Base-by-base conservation (phyloP, 2,113 vertebrate species). In the Tupaia tana region DNA sequence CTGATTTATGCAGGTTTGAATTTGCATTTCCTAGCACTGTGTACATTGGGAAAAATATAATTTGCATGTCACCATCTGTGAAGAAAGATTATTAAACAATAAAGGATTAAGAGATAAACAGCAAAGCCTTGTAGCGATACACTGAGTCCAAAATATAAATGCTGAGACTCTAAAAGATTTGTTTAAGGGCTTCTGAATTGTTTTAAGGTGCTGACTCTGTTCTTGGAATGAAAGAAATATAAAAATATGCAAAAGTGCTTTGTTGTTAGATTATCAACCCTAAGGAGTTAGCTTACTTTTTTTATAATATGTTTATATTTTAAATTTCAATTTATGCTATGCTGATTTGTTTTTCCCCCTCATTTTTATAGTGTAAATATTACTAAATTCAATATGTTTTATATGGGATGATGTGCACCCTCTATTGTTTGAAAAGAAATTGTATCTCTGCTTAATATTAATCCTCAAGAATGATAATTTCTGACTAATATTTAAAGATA, bases 41-140 rank as follows among this genome's bases (percentile, higher is more conserved):
- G 97, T 93, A 95, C 95, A 85, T 90, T 95, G 87, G 84, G 84
- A 92, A 89, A 98, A 97, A 96, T 97, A 96, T 92, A 97, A 97
- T 98, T 97, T 97, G 86, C 95, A 86, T 98, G 96, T 97, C 95
- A 97, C 97, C 97, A 98, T 97, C 98, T 98, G 97, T 88, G 96
- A 96, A 97, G 84, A 96, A 96, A 97, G 89, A 96, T 97, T 97
- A 98, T 97, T 97, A 97, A 98, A 97, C 94, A 92, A 97, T 96
- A 95, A 97, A 97, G 97, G 90, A 94, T 93, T 95, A 91, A 95
- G 89, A 98, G 96, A 96, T 95, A 96, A 97, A 95, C 70, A 96
- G 89, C 71, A 93, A 96, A 97, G 93, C 87, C 93, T 95, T 87
- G 56, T 90, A 96, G 94, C 89, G 90, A 91, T 95, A 91, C 29